Evolutionary conservation across 2,113 vertebrate genomes (phyloP).

Genomic region (Theristicus caerulescens): DNA sequence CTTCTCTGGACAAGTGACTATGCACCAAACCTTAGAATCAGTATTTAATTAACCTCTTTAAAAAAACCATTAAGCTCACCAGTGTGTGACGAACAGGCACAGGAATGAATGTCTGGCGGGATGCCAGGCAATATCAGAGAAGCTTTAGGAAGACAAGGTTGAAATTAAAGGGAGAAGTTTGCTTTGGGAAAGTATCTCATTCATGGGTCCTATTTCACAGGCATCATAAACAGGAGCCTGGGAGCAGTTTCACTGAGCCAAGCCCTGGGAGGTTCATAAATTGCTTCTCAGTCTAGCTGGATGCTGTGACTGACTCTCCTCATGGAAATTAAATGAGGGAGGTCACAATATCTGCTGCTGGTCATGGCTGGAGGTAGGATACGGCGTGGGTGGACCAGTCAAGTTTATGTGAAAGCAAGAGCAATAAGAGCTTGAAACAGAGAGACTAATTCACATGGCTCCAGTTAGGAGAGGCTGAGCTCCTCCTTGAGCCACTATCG

Average conservation of each 20-base stretch:
- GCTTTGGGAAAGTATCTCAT: background rate
- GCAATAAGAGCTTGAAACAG: background rate
- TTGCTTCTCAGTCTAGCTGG: background rate
- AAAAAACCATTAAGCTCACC: background rate
- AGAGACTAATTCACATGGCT: background rate
- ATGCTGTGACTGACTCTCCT: background rate
- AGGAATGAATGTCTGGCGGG: background rate
- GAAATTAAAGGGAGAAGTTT: constrained; percentile 13
- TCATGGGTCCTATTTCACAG: background rate
- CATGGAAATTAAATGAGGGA: background rate
- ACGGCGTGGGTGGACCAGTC: background rate
- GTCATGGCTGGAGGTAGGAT: background rate
- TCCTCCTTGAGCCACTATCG: background rate
- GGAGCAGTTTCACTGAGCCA: background rate
- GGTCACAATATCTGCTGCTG: background rate
- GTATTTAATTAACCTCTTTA: constrained; percentile 37
- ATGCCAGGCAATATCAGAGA: background rate
- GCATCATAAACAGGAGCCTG: background rate
- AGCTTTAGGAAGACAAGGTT: background rate
- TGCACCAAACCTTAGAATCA: background rate
- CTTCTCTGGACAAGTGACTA: background rate
- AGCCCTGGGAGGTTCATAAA: background rate
- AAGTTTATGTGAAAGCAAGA: background rate
- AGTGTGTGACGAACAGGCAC: background rate
- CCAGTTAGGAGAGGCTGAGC: background rate